Percentiles rank a stretch among this genome's conserved stretches.
Evolutionary conservation across 2,113 vertebrate genomes (phyloP).

Genomic region (human): DNA sequence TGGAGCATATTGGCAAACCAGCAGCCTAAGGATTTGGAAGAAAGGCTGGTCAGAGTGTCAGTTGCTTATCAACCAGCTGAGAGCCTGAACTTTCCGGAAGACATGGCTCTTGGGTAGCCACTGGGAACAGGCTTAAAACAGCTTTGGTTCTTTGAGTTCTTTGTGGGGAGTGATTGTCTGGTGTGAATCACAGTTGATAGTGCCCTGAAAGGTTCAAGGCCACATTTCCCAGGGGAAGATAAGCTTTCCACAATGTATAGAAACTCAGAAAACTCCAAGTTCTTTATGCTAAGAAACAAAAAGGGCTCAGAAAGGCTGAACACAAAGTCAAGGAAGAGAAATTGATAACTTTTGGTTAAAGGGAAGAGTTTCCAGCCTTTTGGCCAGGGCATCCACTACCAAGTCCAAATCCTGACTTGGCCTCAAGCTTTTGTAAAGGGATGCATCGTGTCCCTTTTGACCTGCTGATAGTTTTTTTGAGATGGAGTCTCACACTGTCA

Average conservation of each 20-base stretch:
- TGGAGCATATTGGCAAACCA: neutral
- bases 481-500: too few relatives aligned
- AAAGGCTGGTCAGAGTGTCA: too few relatives aligned
- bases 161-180: too few relatives aligned
- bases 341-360: neutral
- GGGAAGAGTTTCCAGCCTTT: neutral
- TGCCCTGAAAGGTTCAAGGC: neutral
- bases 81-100: neutral
- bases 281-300: neutral
- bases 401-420: neutral
- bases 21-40: fast-evolving
- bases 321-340: neutral
- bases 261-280: neutral
- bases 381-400: neutral
- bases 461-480: neutral
- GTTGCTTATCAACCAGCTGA: fast-evolving
- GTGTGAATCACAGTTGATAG: neutral
- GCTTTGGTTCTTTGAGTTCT: neutral
- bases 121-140: neutral
- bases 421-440: neutral
- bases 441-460: too few relatives aligned
- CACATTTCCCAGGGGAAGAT: neutral
- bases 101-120: neutral
- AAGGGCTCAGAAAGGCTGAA: neutral
- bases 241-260: neutral